phyloP scores from a whole-genome alignment of 53 echinoderm and acorn worm species.

The Arbacia lixula region DNA sequence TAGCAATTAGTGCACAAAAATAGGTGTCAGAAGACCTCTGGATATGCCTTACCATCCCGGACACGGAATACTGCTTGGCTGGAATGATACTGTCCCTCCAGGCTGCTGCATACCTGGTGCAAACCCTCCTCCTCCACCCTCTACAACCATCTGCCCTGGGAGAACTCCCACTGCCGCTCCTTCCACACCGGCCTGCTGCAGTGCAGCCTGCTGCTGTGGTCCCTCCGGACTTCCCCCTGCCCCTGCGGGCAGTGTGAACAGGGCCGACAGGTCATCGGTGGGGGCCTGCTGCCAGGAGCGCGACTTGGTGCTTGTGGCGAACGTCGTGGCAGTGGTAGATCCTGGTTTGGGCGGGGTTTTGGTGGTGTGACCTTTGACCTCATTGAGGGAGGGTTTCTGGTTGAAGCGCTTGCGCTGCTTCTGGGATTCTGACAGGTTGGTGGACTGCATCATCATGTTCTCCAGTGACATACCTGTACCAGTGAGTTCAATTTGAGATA shows the following conservation, averaged over 20 bases:
- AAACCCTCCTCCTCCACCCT: too few species aligned
- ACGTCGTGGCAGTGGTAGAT: neutral
- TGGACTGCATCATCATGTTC: slow-evolving; percentile 83
- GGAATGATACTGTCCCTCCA: too few species aligned
- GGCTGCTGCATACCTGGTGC: too few species aligned
- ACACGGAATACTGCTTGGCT: too few species aligned
- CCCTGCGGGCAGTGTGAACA: slow-evolving; percentile 53
- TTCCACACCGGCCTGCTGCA: slow-evolving; percentile 62
- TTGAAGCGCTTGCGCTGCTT: slow-evolving; percentile 63
- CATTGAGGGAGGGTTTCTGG: slow-evolving; percentile 65
- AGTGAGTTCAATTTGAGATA: too few species aligned
- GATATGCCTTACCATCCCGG: too few species aligned
- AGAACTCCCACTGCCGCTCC: neutral
- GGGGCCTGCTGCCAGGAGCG: slow-evolving; percentile 58
- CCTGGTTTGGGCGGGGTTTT: neutral
- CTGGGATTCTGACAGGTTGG: slow-evolving; percentile 68
- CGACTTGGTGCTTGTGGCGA: slow-evolving; percentile 44
- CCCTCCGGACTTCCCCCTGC: slow-evolving; percentile 72
- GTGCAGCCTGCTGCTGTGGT: slow-evolving; percentile 65
- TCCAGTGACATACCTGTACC: slow-evolving; percentile 71
- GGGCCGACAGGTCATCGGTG: slow-evolving; percentile 68
- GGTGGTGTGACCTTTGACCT: slow-evolving; percentile 38
- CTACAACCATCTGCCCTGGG: neutral
- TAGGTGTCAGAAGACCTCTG: too few species aligned
- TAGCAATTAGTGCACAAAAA: too few species aligned